phyloP scores from a whole-genome alignment of 1,140 invertebrate genomes.

The Solen grandis region DNA sequence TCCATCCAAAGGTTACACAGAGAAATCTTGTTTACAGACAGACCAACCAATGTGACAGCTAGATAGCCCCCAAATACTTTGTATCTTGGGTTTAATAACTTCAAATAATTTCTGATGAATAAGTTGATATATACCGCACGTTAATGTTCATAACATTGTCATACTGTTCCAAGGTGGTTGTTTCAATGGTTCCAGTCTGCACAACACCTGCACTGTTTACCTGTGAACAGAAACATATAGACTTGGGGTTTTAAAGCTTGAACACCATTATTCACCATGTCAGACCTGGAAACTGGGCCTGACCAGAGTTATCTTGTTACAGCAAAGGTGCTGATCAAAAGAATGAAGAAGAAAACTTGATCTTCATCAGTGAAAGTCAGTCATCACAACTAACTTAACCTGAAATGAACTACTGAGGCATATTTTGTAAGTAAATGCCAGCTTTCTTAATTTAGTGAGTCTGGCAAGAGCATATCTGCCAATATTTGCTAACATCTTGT shows the following conservation, averaged over 20 bases:
- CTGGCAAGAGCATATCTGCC: too few species aligned
- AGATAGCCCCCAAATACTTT: too few species aligned
- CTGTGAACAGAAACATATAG: conserved; percentile 58
- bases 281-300: background rate
- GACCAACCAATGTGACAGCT: too few species aligned
- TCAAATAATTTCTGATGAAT: too few species aligned
- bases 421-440: too few species aligned
- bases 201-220: conserved; percentile 95
- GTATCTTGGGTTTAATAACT: too few species aligned
- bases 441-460: too few species aligned
- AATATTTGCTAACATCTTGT: too few species aligned
- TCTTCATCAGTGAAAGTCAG: background rate
- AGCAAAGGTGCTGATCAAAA: background rate
- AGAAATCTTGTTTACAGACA: too few species aligned
- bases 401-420: background rate
- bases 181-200: conserved; percentile 91
- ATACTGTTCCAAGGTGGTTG: conserved; percentile 90
- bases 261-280: background rate
- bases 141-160: conserved; percentile 93
- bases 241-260: background rate
- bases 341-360: background rate
- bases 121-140: too few species aligned
- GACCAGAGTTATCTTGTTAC: background rate
- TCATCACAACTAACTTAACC: background rate
- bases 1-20: too few species aligned